Evolutionary conservation across 1,140 invertebrate genomes (phyloP).

Genomic region (Scaptomyza montana): DNA sequence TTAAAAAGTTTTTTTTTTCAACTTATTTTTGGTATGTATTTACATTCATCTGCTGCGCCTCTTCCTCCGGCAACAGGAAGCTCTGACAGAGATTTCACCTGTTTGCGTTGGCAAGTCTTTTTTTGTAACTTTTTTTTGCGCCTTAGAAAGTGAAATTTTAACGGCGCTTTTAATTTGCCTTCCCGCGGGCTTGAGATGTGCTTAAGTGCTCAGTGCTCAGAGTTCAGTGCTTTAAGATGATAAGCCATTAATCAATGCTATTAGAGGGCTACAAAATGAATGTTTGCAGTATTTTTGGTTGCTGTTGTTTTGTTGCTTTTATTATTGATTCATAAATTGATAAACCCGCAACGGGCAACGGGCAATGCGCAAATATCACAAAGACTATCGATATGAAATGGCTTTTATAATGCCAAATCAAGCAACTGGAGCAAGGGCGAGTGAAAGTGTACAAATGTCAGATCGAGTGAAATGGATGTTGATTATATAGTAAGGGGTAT

Average conservation of each 20-base stretch:
- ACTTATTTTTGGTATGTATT: conserved; percentile 17
- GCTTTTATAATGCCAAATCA: conserved; percentile 18
- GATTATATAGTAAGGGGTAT: conserved; percentile 2
- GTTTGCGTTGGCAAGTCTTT: conserved; percentile 19
- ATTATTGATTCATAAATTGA: conserved; percentile 35
- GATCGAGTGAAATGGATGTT: background rate
- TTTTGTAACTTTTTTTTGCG: conserved; percentile 33
- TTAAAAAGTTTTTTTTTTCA: conserved; percentile 5
- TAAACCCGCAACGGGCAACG: conserved; percentile 26
- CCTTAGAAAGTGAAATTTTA: conserved; percentile 64
- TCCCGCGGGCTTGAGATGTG: conserved; percentile 6
- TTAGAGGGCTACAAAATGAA: conserved; percentile 35
- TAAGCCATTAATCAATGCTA: conserved; percentile 52
- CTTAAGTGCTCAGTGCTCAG: background rate
- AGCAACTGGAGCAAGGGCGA: conserved; percentile 42
- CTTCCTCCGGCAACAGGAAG: conserved; percentile 36
- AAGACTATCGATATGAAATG: conserved; percentile 11
- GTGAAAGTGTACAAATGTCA: conserved; percentile 34
- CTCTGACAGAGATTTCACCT: conserved; percentile 50
- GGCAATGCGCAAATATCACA: no score
- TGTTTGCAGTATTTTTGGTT: background rate
- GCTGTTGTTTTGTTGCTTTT: no score
- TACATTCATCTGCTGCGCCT: conserved; percentile 17
- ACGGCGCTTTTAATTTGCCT: conserved; percentile 52
- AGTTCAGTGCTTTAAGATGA: conserved; percentile 10